Evolutionary conservation across 2,888 invertebrate species (phyloP).

Genomic region (Melanophora roralis): DNA sequence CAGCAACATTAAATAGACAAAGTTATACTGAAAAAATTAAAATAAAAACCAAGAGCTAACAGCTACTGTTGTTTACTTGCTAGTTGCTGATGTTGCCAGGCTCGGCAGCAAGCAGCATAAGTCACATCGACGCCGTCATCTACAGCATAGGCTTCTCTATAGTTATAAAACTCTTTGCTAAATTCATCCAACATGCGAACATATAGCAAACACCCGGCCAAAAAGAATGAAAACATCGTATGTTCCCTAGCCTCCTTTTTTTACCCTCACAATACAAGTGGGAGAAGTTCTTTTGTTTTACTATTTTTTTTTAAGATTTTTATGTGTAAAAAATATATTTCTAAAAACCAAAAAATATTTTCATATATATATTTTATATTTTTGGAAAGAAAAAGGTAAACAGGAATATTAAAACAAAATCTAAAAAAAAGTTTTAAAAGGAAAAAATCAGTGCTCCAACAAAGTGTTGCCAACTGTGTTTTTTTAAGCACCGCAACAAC

Average conservation of each 20-base stretch:
- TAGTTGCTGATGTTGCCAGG: conserved; percentile 29
- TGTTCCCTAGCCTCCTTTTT: conserved; percentile 15
- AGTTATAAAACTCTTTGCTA: conserved; percentile 35
- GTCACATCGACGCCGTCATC: conserved; percentile 34
- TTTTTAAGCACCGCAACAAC: conserved; percentile 57
- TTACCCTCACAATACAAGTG: conserved; percentile 57
- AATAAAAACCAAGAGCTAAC: conserved; percentile 21
- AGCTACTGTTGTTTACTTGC: conserved; percentile 55
- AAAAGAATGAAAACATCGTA: conserved; percentile 39
- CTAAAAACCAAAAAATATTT: conserved; percentile 3
- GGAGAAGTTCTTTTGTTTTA: conserved; percentile 58
- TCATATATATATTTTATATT: too few relatives aligned
- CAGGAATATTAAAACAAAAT: background rate
- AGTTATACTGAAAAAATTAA: background rate
- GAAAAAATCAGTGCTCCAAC: conserved; percentile 55
- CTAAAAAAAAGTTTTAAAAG: conserved; percentile 14
- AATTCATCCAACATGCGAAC: conserved; percentile 9
- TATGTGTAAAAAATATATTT: conserved; percentile 6
- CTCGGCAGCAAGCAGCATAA: conserved; percentile 11
- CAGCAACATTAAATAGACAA: conserved; percentile 42
- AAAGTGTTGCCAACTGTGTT: conserved; percentile 62
- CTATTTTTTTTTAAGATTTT: conserved; percentile 43
- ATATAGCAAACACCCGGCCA: conserved; percentile 38
- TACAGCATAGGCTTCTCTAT: conserved; percentile 48
- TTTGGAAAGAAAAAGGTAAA: conserved; percentile 22